Evolutionary conservation across 2,113 vertebrate species (phyloP).

Genomic region (Oreotrochilus melanogaster): DNA sequence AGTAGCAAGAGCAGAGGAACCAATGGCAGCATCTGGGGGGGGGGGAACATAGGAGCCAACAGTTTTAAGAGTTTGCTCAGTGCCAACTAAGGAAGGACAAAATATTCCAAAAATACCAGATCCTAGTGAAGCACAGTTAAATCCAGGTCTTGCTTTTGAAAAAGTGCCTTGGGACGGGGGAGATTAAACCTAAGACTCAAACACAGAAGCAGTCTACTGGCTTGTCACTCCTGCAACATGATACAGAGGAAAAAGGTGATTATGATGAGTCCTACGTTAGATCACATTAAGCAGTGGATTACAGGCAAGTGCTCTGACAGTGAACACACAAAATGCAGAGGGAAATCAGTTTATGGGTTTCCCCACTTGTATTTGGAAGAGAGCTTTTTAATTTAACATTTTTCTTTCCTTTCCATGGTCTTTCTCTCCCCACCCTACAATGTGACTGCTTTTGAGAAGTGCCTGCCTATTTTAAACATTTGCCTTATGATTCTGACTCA

Average conservation of each 20-base stretch:
- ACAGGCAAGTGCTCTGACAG: not conserved
- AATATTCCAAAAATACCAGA: not conserved
- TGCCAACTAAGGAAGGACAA: not conserved
- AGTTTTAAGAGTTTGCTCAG: not conserved
- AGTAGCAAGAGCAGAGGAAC: not conserved
- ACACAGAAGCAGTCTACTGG: not conserved
- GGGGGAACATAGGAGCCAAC: not conserved
- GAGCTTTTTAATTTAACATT: not conserved
- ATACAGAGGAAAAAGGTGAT: not conserved
- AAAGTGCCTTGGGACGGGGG: not conserved
- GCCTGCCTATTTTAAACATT: constrained; percentile 3
- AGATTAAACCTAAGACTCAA: not conserved
- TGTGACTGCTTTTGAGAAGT: not conserved
- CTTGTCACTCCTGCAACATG: not conserved
- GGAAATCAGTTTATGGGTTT: not conserved
- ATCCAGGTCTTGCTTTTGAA: not conserved
- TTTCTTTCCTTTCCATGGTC: not conserved
- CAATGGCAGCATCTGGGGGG: not conserved
- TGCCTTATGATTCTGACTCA: constrained; percentile 43
- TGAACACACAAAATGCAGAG: not conserved
- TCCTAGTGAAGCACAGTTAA: not conserved
- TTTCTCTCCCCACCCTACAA: not conserved
- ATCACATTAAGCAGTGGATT: not conserved
- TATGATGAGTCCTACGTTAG: not conserved
- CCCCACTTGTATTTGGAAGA: not conserved